Base-by-base conservation (phyloP, 2,888 invertebrate genomes). In the Anarsia innoxiella region DNA sequence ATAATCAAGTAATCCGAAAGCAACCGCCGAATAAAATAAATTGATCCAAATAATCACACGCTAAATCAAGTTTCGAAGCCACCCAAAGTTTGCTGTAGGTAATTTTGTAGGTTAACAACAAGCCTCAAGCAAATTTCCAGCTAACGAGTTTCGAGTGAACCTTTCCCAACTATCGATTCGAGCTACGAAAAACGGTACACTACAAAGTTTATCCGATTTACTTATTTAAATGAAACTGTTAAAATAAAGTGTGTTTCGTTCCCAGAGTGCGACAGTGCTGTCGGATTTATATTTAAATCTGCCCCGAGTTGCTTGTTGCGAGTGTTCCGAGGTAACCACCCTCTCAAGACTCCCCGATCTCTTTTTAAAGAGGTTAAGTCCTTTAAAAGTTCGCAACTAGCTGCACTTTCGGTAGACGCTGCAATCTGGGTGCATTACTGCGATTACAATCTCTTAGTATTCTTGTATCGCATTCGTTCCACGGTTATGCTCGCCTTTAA, bases 341-440 rank as follows among this genome's bases (percentile, higher is more conserved):
- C 14, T 5, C 8, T 3, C 19, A 3, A 19, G 8, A 3, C 25
- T 25, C 25, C 27, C 25, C 23, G 35, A 31, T 33, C 33, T 23
- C 12, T 19, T 28, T 31, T 40, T 28, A 36, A 33, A 38, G 36
- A 33, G 35, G 33, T 30, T 31, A 41, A 40, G 32, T 38, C 26
- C 31, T 10, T 11, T 28, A 35, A 37, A 32, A 38, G 38, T 31
- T 33, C 12, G 16, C 31, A 31, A 27, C 37, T 19, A 28, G 39
- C 35, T 28, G 33, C 37, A 36, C 25, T 30, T 34, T 28, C 37
- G 29, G 9, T 6, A 9, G 25, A 27, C 27, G 26, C 23, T n/a
- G 32, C 23, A 29, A 38, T 39, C 39, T 19, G 28, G 34, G 26
- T 40, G 40, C 45, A 45, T 45, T 45, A 45, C 38, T 35, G 23